phyloP scores from a whole-genome alignment of 1,140 invertebrate genomes.

The Polypedilum pembai region DNA sequence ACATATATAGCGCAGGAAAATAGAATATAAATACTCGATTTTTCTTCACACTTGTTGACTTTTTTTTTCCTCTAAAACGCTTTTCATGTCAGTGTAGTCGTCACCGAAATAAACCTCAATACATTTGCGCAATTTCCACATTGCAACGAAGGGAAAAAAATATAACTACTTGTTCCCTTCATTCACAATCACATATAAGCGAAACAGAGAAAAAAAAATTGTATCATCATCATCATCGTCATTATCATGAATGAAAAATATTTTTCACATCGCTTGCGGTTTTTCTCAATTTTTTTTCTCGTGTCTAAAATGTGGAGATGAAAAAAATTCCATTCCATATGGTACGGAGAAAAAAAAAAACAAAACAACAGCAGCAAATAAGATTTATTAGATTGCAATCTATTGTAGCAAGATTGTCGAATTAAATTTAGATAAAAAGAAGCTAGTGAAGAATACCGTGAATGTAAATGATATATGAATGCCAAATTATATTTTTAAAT shows the following conservation, averaged over 20 bases:
- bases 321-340: conserved; percentile 19
- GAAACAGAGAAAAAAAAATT: too few relatives aligned
- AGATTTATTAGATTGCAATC: too few relatives aligned
- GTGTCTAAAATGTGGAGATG: not conserved
- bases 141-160: not conserved
- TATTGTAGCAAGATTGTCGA: too few relatives aligned
- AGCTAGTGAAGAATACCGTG: too few relatives aligned
- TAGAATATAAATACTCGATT: not conserved
- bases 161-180: not conserved
- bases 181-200: not conserved
- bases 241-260: not conserved
- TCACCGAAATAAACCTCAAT: not conserved
- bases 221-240: conserved; percentile 6
- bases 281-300: not conserved
- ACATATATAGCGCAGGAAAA: not conserved
- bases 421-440: too few relatives aligned
- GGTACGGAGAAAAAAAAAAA: not conserved
- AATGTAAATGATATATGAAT: too few relatives aligned
- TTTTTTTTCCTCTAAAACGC: not conserved
- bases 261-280: conserved; percentile 9
- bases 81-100: not conserved
- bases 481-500: too few relatives aligned
- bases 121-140: not conserved
- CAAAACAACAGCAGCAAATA: too few relatives aligned
- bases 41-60: conserved; percentile 17